These are phyloP conservation scores for Pheosia tremula DNA, from an alignment of 2,888 invertebrate species.

Conservation along the genomic window DNA sequence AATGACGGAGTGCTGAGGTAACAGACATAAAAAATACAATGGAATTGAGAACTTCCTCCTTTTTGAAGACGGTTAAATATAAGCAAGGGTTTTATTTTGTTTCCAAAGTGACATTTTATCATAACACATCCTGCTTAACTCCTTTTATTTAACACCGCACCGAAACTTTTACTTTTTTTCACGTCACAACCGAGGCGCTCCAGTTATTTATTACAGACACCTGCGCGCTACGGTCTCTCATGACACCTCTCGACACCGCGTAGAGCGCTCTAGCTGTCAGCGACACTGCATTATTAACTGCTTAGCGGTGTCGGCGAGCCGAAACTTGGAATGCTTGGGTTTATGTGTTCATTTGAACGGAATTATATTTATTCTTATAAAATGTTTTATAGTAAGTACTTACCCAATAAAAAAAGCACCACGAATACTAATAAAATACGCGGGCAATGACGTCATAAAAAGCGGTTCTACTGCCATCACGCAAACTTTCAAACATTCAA, in stretches of 20 bases:
- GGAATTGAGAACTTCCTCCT: too few relatives aligned
- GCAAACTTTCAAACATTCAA: too few relatives aligned
- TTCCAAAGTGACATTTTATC: too few relatives aligned
- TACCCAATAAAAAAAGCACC: too few relatives aligned
- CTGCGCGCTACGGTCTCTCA: constrained; percentile 60
- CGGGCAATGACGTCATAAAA: too few relatives aligned
- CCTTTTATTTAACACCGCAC: constrained; percentile 30
- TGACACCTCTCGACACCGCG: constrained; percentile 46
- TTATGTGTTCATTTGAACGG: constrained; percentile 13
- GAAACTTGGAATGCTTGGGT: neutral
- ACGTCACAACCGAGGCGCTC: constrained; percentile 23
- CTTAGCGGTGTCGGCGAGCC: constrained; percentile 28
- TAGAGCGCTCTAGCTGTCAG: constrained; percentile 53
- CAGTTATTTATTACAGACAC: constrained; percentile 62
- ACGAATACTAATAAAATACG: too few relatives aligned
- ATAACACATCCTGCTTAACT: constrained; percentile 3
- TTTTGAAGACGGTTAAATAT: too few relatives aligned
- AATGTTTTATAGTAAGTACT: constrained; percentile 16
- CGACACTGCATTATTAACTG: constrained; percentile 66
- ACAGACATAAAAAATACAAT: too few relatives aligned
- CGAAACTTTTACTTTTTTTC: constrained; percentile 25
- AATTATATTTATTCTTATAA: constrained; percentile 8
- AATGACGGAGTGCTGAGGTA: too few relatives aligned
- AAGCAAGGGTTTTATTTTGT: too few relatives aligned
- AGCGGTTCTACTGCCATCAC: too few relatives aligned